Conservation (phyloP, 2,888 invertebrate species). For the Hyalella azteca region DNA sequence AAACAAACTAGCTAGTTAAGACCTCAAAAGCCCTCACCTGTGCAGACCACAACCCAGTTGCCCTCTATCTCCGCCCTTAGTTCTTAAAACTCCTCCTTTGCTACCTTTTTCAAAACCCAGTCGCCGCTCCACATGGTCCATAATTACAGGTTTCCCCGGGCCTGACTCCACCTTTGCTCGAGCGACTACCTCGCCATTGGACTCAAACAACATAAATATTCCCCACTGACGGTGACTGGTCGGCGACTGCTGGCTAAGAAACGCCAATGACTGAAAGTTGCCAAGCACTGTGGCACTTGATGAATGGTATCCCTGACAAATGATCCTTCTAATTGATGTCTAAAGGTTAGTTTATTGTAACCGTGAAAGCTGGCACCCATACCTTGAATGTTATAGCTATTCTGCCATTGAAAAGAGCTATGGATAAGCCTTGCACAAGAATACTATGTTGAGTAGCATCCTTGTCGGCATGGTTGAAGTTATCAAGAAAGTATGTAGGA, state of each 20-base stretch:
- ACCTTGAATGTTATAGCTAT: slow-evolving; percentile 2
- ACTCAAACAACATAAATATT: neutral
- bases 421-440: neutral
- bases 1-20: slow-evolving; percentile 31
- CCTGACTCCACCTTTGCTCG: neutral
- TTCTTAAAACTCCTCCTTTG: neutral
- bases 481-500: slow-evolving; percentile 32
- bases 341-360: slow-evolving; percentile 34
- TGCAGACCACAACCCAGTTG: neutral
- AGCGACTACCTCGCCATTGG: neutral
- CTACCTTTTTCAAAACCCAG: neutral
- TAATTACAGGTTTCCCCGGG: neutral
- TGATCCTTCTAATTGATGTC: slow-evolving; percentile 36
- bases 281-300: neutral
- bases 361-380: slow-evolving; percentile 17
- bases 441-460: neutral
- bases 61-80: neutral
- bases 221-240: neutral
- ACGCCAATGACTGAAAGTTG: neutral
- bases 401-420: neutral
- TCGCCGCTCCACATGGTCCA: neutral
- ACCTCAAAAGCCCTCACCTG: slow-evolving; percentile 28
- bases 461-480: slow-evolving; percentile 22
- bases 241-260: neutral
- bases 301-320: slow-evolving; percentile 27